Evolutionary conservation across 1,140 invertebrate species (phyloP).

Genomic region (Oryctes rhinoceros): DNA sequence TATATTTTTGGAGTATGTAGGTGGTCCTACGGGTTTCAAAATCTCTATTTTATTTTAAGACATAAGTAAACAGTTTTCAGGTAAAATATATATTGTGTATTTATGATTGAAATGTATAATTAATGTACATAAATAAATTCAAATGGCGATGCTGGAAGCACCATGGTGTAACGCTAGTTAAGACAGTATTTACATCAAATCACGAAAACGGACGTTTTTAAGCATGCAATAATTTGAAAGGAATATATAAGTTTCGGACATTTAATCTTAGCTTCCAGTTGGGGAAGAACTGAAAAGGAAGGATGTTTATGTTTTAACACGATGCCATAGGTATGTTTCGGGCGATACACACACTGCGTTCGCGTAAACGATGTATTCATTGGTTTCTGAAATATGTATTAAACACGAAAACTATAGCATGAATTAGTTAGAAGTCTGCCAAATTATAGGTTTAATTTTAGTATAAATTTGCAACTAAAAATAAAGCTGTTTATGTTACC

Average conservation of each 20-base stretch:
- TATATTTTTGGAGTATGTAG: not conserved
- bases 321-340: no score
- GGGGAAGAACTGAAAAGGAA: no score
- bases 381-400: not conserved
- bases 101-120: not conserved
- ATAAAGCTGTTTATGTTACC: not conserved
- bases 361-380: no score
- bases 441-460: constrained; percentile 19
- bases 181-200: not conserved
- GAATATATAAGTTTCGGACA: no score
- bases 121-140: not conserved
- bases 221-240: no score
- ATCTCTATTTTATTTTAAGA: not conserved
- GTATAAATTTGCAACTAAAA: not conserved
- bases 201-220: no score
- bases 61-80: not conserved
- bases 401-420: not conserved
- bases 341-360: no score
- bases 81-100: not conserved
- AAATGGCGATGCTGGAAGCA: no score
- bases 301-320: no score
- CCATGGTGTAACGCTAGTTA: no score
- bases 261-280: no score
- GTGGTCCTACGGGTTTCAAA: not conserved
- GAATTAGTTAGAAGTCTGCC: not conserved